These are phyloP conservation scores for Rousettus madagascariensis DNA, from an alignment of 2,797 vertebrate genomes.

Conservation along the genomic window DNA sequence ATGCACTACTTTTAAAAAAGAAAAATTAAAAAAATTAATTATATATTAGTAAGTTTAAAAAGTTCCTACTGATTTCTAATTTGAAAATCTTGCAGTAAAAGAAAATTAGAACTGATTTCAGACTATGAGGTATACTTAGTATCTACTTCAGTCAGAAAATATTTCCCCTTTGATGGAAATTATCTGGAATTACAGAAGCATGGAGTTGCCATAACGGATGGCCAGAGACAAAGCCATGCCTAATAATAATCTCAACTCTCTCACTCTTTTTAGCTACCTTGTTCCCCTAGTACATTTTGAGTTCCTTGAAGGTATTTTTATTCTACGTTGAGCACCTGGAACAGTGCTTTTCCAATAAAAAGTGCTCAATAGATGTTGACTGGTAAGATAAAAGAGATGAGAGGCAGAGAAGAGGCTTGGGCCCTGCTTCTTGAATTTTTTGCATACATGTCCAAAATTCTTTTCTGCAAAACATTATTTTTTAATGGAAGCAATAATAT, in stretches of 20 bases:
- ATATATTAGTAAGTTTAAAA: neutral
- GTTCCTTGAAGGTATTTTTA: neutral
- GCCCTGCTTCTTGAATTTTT: neutral
- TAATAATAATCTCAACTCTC: neutral
- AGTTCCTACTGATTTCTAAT: neutral
- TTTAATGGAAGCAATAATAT: neutral
- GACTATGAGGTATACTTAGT: neutral
- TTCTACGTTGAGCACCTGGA: neutral
- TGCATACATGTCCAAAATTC: neutral
- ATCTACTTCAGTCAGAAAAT: neutral
- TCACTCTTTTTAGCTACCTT: neutral
- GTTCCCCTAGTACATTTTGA: neutral
- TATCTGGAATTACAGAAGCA: neutral
- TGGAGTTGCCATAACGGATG: no score
- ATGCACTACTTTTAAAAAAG: neutral
- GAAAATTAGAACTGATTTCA: neutral
- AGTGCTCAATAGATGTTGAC: neutral
- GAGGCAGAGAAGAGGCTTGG: neutral
- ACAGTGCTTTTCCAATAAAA: neutral
- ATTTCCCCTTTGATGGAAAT: neutral
- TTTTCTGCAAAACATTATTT: neutral
- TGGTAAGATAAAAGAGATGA: neutral
- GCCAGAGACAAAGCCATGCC: neutral
- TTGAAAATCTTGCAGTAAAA: constrained; percentile 17
- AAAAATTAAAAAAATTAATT: neutral